phyloP scores from a whole-genome alignment of 2,113 vertebrate genomes.

The Sylvicapra grimmia region DNA sequence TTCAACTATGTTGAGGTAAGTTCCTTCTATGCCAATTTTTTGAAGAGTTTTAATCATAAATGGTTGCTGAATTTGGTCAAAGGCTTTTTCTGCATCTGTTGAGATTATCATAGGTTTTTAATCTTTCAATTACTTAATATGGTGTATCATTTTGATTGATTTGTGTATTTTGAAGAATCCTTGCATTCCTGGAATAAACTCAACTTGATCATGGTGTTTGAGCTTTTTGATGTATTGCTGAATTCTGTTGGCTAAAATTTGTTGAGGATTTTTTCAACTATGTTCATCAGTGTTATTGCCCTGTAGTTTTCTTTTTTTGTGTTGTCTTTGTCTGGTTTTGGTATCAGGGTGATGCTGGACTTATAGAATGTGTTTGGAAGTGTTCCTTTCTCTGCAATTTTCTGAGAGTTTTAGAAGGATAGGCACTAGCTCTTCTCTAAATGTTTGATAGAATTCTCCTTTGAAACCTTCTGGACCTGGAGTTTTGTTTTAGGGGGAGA shows the following conservation, averaged over 20 bases:
- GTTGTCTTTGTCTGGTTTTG: neutral
- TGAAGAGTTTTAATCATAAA: neutral
- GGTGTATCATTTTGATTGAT: neutral
- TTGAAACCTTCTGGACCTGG: too few species aligned
- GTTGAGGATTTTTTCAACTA: neutral
- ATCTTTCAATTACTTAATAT: neutral
- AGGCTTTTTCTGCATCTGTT: neutral
- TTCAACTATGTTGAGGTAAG: neutral
- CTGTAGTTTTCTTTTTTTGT: neutral
- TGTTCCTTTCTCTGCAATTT: neutral
- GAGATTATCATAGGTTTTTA: neutral
- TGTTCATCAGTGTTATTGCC: neutral
- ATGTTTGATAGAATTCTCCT: too few species aligned
- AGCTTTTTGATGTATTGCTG: neutral
- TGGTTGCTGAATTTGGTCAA: neutral
- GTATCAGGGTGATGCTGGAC: neutral
- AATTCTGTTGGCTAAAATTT: neutral
- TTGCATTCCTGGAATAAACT: neutral
- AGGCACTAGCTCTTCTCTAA: neutral
- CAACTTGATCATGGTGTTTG: neutral
- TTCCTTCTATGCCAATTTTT: neutral
- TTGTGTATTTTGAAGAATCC: neutral
- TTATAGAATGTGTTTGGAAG: neutral
- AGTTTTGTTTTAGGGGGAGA: too few species aligned
- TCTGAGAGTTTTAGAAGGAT: neutral